A percentile compares a stretch with the other conserved stretches of the same genome.
phyloP scores from a whole-genome alignment of 2,797 vertebrate genomes.

The Podarcis siculus region DNA sequence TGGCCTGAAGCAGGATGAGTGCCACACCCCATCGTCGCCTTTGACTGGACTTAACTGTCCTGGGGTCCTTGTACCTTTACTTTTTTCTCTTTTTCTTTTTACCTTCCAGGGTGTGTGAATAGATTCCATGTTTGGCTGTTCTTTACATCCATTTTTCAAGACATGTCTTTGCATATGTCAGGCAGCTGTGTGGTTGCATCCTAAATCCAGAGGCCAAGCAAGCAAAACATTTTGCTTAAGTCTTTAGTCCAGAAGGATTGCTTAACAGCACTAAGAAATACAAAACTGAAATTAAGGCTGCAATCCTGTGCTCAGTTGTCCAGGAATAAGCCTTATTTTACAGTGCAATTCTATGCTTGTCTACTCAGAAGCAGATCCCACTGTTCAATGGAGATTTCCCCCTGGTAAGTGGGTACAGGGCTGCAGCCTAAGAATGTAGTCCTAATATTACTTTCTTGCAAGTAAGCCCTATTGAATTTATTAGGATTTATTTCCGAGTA shows the following conservation, averaged over 20 bases:
- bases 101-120: background rate
- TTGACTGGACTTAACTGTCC: no score
- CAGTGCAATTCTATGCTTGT: background rate
- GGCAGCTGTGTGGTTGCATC: conserved; percentile 23
- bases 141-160: background rate
- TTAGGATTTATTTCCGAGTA: background rate
- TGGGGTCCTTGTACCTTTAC: no score
- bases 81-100: background rate
- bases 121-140: background rate
- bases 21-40: no score
- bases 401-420: no score
- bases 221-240: conserved; percentile 5
- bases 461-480: background rate
- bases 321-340: background rate
- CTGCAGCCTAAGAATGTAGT: no score
- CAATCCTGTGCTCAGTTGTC: background rate
- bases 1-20: no score
- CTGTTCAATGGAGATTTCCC: no score
- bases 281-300: background rate
- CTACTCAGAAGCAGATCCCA: background rate
- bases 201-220: conserved; percentile 23
- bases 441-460: background rate
- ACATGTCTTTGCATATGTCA: background rate
- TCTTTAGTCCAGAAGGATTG: background rate
- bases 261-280: background rate